Evolutionary conservation across 2,797 vertebrate species (phyloP).

Genomic region (Kryptopterus vitreolus): DNA sequence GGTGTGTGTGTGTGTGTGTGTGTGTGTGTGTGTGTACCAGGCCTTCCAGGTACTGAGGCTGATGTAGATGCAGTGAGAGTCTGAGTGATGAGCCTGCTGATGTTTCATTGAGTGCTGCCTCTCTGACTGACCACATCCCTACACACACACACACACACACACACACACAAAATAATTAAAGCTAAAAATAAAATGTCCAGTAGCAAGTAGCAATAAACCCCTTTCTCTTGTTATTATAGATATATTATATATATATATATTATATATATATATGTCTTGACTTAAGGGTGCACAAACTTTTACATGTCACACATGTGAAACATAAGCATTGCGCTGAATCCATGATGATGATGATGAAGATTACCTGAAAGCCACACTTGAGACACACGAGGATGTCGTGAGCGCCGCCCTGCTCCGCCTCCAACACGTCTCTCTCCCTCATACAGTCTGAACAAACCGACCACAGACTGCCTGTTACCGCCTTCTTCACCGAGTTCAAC

Average conservation of each 20-base stretch:
- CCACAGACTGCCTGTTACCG: slow-evolving; percentile 83
- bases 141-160: slow-evolving; percentile 25
- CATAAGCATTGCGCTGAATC: too few species aligned
- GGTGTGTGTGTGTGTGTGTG: neutral
- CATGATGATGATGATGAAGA: too few species aligned
- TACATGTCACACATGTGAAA: too few species aligned
- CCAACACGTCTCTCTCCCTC: slow-evolving; percentile 82
- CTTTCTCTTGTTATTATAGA: too few species aligned
- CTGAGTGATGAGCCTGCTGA: slow-evolving; percentile 78
- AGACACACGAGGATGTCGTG: slow-evolving; percentile 90
- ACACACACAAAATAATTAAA: neutral
- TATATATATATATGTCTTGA: neutral
- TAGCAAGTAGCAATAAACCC: too few species aligned
- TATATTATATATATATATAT: too few species aligned
- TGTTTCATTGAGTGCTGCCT: slow-evolving; percentile 88
- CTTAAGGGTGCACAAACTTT: neutral
- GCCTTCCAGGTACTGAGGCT: slow-evolving; percentile 92
- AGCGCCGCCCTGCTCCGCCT: slow-evolving; percentile 74
- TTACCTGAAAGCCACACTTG: slow-evolving; percentile 93
- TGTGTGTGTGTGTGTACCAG: slow-evolving; percentile 77
- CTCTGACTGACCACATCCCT: slow-evolving; percentile 91
- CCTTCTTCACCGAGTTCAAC: slow-evolving; percentile 88
- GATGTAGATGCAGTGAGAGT: slow-evolving; percentile 90
- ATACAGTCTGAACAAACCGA: slow-evolving; percentile 88
- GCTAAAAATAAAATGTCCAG: too few species aligned